phyloP scores from a whole-genome alignment of 2,797 vertebrate genomes.

The Ptychadena robeensis region DNA sequence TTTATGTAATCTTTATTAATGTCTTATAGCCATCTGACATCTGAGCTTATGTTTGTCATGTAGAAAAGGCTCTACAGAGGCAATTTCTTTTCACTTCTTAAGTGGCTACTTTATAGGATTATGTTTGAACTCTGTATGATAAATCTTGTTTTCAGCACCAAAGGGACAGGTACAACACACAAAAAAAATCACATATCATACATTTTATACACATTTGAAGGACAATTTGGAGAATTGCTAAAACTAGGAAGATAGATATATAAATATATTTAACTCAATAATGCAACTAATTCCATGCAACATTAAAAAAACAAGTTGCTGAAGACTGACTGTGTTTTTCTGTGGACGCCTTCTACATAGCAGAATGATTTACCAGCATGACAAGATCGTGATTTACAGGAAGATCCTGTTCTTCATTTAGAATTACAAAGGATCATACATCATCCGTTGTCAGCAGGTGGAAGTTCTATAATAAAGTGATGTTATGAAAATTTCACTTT shows the following conservation, averaged over 20 bases:
- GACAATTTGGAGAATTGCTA: not conserved
- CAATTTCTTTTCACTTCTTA: not conserved
- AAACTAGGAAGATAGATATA: too few species aligned
- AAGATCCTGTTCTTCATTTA: constrained; percentile 33
- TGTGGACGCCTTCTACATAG: constrained; percentile 11
- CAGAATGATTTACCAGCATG: constrained; percentile 31
- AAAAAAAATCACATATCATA: too few species aligned
- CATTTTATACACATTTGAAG: too few species aligned
- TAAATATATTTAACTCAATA: too few species aligned
- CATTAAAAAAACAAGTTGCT: not conserved
- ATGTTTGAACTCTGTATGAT: not conserved
- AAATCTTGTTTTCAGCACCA: too few species aligned
- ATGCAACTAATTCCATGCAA: not conserved
- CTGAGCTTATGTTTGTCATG: not conserved
- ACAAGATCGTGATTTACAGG: constrained; percentile 41
- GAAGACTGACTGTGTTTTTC: constrained; percentile 5
- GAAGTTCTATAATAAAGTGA: constrained; percentile 33
- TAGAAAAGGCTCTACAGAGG: not conserved
- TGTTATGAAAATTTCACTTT: constrained; percentile 42
- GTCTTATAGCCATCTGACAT: too few species aligned
- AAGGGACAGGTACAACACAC: too few species aligned
- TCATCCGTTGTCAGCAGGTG: constrained; percentile 37
- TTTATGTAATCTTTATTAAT: too few species aligned
- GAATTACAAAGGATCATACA: constrained; percentile 33
- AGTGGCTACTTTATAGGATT: not conserved